Evolutionary conservation across 2,113 vertebrate species (phyloP).

Genomic region (Brevimyrus niger): DNA sequence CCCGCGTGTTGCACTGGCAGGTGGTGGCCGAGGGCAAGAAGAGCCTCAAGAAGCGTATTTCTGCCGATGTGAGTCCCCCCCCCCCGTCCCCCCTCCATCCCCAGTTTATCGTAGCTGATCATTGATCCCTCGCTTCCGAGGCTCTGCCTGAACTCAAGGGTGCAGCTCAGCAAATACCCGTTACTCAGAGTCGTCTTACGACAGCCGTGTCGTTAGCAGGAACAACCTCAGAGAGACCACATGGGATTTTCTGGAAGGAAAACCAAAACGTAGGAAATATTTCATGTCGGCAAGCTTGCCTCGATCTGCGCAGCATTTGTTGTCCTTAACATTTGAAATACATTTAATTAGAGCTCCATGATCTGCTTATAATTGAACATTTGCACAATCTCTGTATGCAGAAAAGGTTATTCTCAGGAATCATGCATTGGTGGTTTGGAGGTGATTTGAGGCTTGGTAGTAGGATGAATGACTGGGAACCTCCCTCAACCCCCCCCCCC

Average conservation of each 20-base stretch:
- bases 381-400: neutral
- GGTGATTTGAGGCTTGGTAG: neutral
- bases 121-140: neutral
- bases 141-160: neutral
- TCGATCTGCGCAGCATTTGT: neutral
- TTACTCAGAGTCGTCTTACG: neutral
- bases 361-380: neutral
- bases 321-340: neutral
- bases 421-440: neutral
- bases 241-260: neutral
- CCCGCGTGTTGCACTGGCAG: slow-evolving; percentile 91
- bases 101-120: neutral
- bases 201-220: neutral
- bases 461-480: neutral
- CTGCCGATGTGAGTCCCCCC: slow-evolving; percentile 52
- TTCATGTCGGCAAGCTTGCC: neutral
- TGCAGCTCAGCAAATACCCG: neutral
- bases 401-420: neutral
- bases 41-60: slow-evolving; percentile 71
- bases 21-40: slow-evolving; percentile 82
- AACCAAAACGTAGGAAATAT: neutral
- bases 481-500: neutral
- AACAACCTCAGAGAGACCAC: neutral
- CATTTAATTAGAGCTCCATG: neutral
- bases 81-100: too few species aligned